Conservation (phyloP, 2,888 invertebrate genomes). For the Meliscaeva auricollis region DNA sequence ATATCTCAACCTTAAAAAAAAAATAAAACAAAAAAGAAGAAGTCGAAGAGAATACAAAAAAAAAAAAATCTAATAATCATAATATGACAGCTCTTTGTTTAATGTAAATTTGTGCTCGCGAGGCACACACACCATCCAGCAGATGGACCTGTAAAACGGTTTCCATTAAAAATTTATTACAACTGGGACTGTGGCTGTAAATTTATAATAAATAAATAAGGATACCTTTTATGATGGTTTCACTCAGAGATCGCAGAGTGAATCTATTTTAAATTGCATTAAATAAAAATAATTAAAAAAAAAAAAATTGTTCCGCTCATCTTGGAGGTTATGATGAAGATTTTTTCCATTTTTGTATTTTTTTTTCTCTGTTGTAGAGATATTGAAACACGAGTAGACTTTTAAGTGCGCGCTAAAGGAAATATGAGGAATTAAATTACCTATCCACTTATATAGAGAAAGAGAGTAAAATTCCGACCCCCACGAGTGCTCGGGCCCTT, state of each 20-base stretch:
- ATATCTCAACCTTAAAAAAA: constrained; percentile 6
- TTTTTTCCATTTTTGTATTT: no score
- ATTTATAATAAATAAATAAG: neutral
- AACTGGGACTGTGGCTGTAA: constrained; percentile 42
- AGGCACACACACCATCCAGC: neutral
- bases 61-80: constrained; percentile 18
- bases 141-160: constrained; percentile 68
- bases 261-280: constrained; percentile 64
- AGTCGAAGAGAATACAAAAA: constrained; percentile 6
- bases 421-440: constrained; percentile 49
- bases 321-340: neutral
- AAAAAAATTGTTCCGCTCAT: constrained; percentile 2
- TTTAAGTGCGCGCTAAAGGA: constrained; percentile 46
- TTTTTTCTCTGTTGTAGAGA: no score
- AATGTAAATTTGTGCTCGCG: constrained; percentile 55
- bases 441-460: constrained; percentile 46
- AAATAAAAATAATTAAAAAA: constrained; percentile 34
- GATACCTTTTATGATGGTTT: constrained; percentile 23
- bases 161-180: constrained; percentile 75
- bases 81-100: constrained; percentile 66
- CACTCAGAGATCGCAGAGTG: constrained; percentile 56
- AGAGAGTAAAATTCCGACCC: neutral
- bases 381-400: constrained; percentile 52
- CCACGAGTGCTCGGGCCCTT: constrained; percentile 22
- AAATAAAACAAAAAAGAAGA: constrained; percentile 36